Evolutionary conservation across 1,140 invertebrate genomes (phyloP).

Genomic region (Aphidius ervi): DNA sequence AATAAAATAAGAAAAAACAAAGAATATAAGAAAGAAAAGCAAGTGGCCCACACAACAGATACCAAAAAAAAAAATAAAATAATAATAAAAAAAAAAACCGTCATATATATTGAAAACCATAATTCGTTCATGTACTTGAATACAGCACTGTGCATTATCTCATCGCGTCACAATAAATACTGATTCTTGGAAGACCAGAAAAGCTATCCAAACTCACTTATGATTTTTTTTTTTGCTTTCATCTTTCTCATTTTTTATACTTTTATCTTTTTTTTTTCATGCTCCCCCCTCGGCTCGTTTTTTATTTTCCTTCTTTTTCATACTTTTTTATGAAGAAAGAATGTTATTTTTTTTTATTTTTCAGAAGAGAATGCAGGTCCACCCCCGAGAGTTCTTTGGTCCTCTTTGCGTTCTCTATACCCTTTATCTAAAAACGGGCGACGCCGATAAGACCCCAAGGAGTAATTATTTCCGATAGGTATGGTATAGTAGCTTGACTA

Average conservation of each 20-base stretch:
- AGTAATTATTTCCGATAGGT: constrained; percentile 50
- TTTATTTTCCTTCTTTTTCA: constrained; percentile 7
- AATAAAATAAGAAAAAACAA: background rate
- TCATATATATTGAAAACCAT: constrained; percentile 49
- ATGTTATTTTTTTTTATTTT: constrained; percentile 1
- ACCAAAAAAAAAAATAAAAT: too few relatives aligned
- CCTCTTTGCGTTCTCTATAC: constrained; percentile 8
- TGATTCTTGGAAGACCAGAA: constrained; percentile 48
- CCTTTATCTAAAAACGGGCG: constrained; percentile 16
- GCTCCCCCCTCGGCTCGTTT: constrained; percentile 9
- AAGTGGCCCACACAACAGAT: too few relatives aligned
- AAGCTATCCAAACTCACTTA: constrained; percentile 42
- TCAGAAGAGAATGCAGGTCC: constrained; percentile 2
- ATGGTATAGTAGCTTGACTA: too few relatives aligned
- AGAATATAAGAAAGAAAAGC: too few relatives aligned
- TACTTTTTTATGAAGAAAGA: background rate
- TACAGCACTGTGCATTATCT: constrained; percentile 42
- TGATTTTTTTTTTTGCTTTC: constrained; percentile 27
- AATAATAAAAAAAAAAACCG: background rate
- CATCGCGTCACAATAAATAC: constrained; percentile 54
- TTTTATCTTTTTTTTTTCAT: constrained; percentile 6
- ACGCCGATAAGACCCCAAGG: constrained; percentile 39
- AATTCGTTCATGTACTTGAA: constrained; percentile 41
- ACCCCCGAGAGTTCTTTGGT: constrained; percentile 15
- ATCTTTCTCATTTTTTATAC: constrained; percentile 1